Percentiles rank a stretch among this genome's conserved stretches.
These are phyloP conservation scores for Siderastrea radians DNA, from an alignment of 92 coral and sea anemone genomes.

Conservation along the genomic window DNA sequence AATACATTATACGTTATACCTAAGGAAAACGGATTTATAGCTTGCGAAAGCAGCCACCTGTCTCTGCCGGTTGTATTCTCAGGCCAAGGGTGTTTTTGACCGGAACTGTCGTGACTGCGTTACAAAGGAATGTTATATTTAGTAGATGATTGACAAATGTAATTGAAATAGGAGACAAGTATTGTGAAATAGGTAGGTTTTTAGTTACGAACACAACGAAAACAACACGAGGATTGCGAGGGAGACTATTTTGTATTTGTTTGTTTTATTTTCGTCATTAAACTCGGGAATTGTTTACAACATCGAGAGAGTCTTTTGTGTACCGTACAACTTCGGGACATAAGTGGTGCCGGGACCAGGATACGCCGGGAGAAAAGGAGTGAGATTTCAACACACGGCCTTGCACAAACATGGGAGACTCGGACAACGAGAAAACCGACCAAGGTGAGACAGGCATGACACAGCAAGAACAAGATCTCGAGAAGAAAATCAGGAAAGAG, in stretches of 20 bases:
- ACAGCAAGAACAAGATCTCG: conserved; percentile 31
- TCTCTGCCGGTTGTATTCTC: no score
- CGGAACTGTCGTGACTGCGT: conserved; percentile 32
- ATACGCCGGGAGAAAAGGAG: conserved; percentile 37
- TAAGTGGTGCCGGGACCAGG: conserved; percentile 77
- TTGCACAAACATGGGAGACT: conserved; percentile 34
- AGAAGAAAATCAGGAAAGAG: conserved; percentile 55
- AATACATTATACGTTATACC: no score
- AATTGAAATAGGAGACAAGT: conserved; percentile 21
- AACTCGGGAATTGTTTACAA: no score
- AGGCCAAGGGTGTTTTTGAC: not conserved
- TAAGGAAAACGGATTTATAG: no score
- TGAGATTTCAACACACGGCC: conserved; percentile 13
- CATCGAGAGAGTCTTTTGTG: no score
- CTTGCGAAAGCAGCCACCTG: no score
- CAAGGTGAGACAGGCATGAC: conserved; percentile 24
- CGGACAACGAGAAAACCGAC: conserved; percentile 12
- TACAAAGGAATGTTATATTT: conserved; percentile 10
- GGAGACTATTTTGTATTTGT: conserved; percentile 3
- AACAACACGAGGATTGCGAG: not conserved
- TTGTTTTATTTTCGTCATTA: not conserved
- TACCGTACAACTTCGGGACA: conserved; percentile 24
- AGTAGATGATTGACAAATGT: conserved; percentile 10
- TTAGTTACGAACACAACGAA: not conserved
- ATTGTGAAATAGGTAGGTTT: conserved; percentile 17